phyloP scores from a whole-genome alignment of 2,888 invertebrate species.

The Lepidochrysops patricia region DNA sequence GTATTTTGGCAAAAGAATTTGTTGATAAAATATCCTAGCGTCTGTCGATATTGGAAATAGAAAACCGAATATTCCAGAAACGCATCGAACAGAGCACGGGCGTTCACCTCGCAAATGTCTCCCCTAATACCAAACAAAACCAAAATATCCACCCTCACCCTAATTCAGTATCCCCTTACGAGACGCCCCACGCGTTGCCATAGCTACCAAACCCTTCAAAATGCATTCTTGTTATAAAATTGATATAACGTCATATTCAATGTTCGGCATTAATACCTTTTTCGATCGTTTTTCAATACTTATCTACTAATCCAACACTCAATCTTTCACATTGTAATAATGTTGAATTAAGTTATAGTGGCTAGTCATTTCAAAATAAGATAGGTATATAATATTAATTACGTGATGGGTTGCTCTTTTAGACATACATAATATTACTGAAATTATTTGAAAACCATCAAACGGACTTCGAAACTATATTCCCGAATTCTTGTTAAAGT shows the following conservation, averaged over 20 bases:
- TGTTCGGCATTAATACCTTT: background rate
- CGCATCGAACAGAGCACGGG: slow-evolving; percentile 35
- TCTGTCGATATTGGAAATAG: slow-evolving; percentile 4
- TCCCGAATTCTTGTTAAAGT: too few species aligned
- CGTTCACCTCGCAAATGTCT: slow-evolving; percentile 66
- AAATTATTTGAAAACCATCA: too few species aligned
- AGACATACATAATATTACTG: too few species aligned
- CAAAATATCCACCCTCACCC: slow-evolving; percentile 65
- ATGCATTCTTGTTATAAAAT: slow-evolving; percentile 33
- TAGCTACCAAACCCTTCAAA: slow-evolving; percentile 45
- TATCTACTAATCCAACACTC: background rate
- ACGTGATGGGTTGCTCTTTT: too few species aligned
- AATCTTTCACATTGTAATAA: background rate
- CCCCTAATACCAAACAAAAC: slow-evolving; percentile 56
- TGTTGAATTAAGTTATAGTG: background rate
- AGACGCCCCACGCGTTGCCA: slow-evolving; percentile 46
- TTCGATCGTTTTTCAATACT: background rate
- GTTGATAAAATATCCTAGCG: background rate
- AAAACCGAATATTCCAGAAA: slow-evolving; percentile 8
- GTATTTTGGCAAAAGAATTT: background rate
- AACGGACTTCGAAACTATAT: background rate
- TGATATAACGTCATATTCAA: slow-evolving; percentile 9
- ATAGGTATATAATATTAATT: too few species aligned
- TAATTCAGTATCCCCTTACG: slow-evolving; percentile 58
- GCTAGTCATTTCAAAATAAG: background rate